Conservation (phyloP, 2,888 invertebrate genomes). For the Plebejus argus region DNA sequence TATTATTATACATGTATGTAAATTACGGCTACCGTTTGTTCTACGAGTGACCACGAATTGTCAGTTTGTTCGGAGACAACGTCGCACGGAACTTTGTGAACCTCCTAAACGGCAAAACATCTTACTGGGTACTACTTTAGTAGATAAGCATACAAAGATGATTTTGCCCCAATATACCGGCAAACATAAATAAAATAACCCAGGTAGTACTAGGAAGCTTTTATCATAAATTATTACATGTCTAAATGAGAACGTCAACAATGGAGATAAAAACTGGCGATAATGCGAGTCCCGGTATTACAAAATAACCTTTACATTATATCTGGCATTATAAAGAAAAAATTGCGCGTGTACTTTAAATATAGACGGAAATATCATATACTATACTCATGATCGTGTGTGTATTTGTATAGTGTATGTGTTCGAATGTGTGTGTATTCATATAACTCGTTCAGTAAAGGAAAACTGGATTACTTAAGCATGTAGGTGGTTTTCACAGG, state of each 20-base stretch:
- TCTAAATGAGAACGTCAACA: neutral
- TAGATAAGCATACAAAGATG: slow-evolving; percentile 26
- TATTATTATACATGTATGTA: slow-evolving; percentile 26
- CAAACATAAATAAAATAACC: slow-evolving; percentile 8
- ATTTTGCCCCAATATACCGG: slow-evolving; percentile 21
- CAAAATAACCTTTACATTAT: slow-evolving; percentile 29
- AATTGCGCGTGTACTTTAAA: slow-evolving; percentile 29
- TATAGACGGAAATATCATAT: slow-evolving; percentile 28
- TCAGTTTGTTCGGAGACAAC: neutral
- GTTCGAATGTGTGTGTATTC: neutral
- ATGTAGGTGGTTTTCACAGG: neutral
- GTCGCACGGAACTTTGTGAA: neutral
- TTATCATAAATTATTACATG: slow-evolving; percentile 6
- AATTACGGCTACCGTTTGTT: slow-evolving; percentile 15
- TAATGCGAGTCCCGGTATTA: slow-evolving; percentile 29
- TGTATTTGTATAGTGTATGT: slow-evolving; percentile 1
- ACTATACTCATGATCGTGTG: neutral
- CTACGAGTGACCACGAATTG: slow-evolving; percentile 5
- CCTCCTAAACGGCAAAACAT: slow-evolving; percentile 10
- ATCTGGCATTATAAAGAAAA: slow-evolving; percentile 28
- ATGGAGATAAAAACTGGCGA: slow-evolving; percentile 22
- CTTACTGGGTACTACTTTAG: slow-evolving; percentile 10
- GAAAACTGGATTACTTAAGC: neutral
- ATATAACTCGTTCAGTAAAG: slow-evolving; percentile 2
- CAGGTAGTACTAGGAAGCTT: slow-evolving; percentile 7